A percentile compares a stretch with the other conserved stretches of the same genome.
Evolutionary conservation across 2,888 invertebrate species (phyloP).

Genomic region (Psylliodes chrysocephalus): DNA sequence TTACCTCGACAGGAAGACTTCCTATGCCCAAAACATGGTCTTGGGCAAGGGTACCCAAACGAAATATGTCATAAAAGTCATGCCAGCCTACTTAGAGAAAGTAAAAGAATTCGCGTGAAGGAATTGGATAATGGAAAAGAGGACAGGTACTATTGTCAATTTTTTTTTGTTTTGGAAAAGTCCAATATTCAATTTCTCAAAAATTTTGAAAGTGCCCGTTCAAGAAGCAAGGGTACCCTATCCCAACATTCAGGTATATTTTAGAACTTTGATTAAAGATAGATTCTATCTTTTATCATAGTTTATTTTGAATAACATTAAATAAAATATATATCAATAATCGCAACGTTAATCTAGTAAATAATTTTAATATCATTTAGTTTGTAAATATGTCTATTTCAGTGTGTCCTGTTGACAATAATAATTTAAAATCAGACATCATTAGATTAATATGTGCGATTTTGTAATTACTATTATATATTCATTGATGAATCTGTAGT

Average conservation of each 20-base stretch:
- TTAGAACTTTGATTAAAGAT: constrained; percentile 50
- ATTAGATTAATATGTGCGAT: no score
- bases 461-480: no score
- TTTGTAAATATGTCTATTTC: no score
- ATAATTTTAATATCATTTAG: no score
- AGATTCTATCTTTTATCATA: constrained; percentile 47
- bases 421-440: no score
- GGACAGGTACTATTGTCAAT: constrained; percentile 53
- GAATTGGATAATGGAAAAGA: constrained; percentile 45
- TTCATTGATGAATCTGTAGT: no score
- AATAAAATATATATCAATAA: no score
- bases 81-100: constrained; percentile 37
- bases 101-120: constrained; percentile 17
- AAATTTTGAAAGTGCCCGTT: constrained; percentile 63
- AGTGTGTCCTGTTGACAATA: no score
- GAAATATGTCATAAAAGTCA: constrained; percentile 19
- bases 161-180: constrained; percentile 7
- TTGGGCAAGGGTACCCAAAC: constrained; percentile 61
- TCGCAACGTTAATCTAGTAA: no score
- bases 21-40: constrained; percentile 41
- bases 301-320: no score
- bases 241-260: constrained; percentile 96
- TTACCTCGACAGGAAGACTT: constrained; percentile 47
- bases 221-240: constrained; percentile 88
- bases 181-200: constrained; percentile 10